Evolutionary conservation across 2,113 vertebrate species (phyloP), one percentile per base, ranked within the genome.

Genomic region (Pedetes capensis): DNA sequence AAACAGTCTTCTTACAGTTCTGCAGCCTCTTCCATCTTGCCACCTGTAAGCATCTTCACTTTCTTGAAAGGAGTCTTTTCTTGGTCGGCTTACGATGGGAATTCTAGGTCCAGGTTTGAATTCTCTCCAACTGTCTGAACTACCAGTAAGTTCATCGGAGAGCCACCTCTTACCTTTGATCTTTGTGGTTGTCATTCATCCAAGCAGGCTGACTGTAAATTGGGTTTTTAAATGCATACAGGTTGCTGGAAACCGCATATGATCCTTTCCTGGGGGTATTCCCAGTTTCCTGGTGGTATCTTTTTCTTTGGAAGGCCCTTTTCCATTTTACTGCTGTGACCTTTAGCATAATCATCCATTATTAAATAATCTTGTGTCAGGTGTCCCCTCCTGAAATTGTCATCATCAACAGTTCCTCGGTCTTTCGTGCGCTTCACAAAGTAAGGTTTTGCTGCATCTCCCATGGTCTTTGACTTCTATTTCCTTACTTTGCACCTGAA

Each of bases 81-180:
- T 98, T 96, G 98, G 96, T 91, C 97, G 96, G 86, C 95, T 98
- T 79, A 93, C 59, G 27, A 97, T 93, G 25, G 98, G 94, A 91
- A 89, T 76, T 95, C 98, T 96, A 63, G 97, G 64, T 90, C 93
- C 86, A 74, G 97, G 92, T 94, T 96, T 98, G 86, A 97, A 97
- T 25, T 99, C 99, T 96, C 98, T 99, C 99, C 99, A 98, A 82
- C 44, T 98, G 63, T 99, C 99, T 49, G 98, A 98, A 96, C 96
- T 96, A 83, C 92, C 91, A 49, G n/a, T 92, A 59, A 97, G 97
- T 94, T 97, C 98, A 89, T 99, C 99, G 59, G 98, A 97, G 0
- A 98, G 72, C 97, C 98, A 98, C 78, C 98, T 99, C 94, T 98
- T 99, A 47, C 89, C n/a, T 92, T 37, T 98, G 98, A 72, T 99